A percentile compares a stretch with the other conserved stretches of the same genome.
These are phyloP conservation scores for Cynopterus brachyotis DNA, from an alignment of 2,113 vertebrate genomes.

Conservation along the genomic window DNA sequence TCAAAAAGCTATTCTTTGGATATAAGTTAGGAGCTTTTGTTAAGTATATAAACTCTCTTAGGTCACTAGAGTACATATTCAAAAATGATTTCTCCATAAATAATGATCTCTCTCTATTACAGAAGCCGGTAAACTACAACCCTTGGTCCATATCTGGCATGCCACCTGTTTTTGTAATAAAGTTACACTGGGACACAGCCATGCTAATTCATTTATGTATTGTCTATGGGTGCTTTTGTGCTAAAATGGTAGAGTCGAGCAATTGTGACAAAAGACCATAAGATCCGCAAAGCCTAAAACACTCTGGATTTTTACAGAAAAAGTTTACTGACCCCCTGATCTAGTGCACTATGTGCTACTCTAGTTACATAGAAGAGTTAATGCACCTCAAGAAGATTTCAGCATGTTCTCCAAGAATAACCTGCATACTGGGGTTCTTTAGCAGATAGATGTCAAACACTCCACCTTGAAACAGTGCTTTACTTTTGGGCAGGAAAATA, in stretches of 20 bases:
- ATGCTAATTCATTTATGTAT: background rate
- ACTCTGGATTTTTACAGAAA: background rate
- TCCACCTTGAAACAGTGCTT: background rate
- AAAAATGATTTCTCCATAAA: constrained; percentile 26
- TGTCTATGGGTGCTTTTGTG: background rate
- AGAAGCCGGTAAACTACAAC: background rate
- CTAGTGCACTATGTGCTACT: background rate
- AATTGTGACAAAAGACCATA: background rate
- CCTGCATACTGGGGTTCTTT: background rate
- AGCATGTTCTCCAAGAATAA: background rate
- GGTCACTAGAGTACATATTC: background rate
- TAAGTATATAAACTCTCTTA: constrained; percentile 42
- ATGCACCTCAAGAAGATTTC: background rate
- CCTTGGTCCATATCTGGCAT: background rate
- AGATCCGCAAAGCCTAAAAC: background rate
- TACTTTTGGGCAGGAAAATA: constrained; percentile 1
- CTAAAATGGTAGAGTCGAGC: background rate
- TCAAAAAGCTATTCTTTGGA: constrained; percentile 48
- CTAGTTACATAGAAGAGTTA: background rate
- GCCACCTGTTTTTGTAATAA: background rate
- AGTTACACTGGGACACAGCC: background rate
- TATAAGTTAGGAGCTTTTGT: constrained; percentile 7
- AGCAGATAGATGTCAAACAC: background rate
- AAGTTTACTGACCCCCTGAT: background rate
- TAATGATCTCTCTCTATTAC: background rate